Percentiles rank a stretch among this genome's conserved stretches.
Conservation (phyloP, 2,797 vertebrate genomes). For the Peromyscus nudipes region DNA sequence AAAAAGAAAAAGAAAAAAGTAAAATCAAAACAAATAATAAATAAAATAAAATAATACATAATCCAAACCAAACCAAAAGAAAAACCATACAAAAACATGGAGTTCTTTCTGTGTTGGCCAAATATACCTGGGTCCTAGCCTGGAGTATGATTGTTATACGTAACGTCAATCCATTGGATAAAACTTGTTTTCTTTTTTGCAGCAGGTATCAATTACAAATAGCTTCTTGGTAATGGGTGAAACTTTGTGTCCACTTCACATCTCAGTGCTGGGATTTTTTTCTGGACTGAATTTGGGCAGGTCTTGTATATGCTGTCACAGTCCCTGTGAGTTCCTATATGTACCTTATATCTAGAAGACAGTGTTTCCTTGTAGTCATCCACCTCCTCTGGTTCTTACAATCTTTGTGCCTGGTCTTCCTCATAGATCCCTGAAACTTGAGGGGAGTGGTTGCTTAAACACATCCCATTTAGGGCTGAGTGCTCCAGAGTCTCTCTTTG, state of each 20-base stretch:
- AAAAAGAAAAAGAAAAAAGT: too few species aligned
- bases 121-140: background rate
- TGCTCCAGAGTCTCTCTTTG: background rate
- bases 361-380: background rate
- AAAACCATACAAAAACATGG: too few species aligned
- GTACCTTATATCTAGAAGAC: background rate
- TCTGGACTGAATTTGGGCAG: too few species aligned
- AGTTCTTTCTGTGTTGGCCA: background rate
- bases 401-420: background rate
- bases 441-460: background rate
- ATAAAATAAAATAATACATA: too few species aligned
- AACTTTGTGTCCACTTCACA: background rate
- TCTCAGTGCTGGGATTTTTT: too few species aligned
- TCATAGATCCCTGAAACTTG: background rate
- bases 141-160: background rate
- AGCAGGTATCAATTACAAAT: background rate
- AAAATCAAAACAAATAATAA: too few species aligned
- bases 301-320: background rate
- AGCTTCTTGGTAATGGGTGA: background rate
- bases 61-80: too few species aligned
- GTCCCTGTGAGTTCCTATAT: background rate
- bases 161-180: background rate
- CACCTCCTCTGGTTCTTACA: background rate
- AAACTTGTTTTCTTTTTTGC: background rate
- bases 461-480: background rate